Percentiles rank a stretch among this genome's conserved stretches.
phyloP scores from a whole-genome alignment of 2,888 invertebrate species.

The Eledona agricola region DNA sequence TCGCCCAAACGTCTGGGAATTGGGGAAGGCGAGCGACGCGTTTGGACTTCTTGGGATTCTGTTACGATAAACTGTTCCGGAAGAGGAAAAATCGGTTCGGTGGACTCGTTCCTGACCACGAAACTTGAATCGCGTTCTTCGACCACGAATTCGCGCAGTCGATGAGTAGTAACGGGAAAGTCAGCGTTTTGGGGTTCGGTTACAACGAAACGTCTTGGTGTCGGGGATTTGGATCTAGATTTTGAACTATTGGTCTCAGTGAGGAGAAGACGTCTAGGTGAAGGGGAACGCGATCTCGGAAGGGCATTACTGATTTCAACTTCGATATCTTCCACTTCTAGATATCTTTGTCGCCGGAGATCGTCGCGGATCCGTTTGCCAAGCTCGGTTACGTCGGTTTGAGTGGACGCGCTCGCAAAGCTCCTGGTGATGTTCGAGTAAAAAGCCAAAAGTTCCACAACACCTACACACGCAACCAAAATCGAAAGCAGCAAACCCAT shows the following conservation, averaged over 20 bases:
- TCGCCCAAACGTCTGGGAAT: conserved; percentile 55
- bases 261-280: conserved; percentile 45
- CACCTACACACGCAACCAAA: conserved; percentile 78
- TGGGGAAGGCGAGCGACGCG: conserved; percentile 54
- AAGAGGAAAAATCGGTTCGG: not conserved
- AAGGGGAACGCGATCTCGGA: conserved; percentile 38
- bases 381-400: conserved; percentile 32
- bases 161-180: too few species aligned
- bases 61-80: conserved; percentile 5
- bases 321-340: conserved; percentile 41
- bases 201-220: conserved; percentile 1
- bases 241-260: too few species aligned
- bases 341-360: conserved; percentile 46
- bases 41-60: conserved; percentile 10
- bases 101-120: too few species aligned
- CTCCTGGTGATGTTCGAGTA: conserved; percentile 62
- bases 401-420: conserved; percentile 36
- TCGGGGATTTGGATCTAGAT: conserved; percentile 15
- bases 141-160: conserved; percentile 45
- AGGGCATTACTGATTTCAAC: conserved; percentile 14
- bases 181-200: too few species aligned
- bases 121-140: not conserved
- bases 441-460: conserved; percentile 73
- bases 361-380: conserved; percentile 17
- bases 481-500: conserved; percentile 82